These are phyloP conservation scores for Pempheris klunzingeri DNA, from an alignment of 2,797 vertebrate genomes.

Conservation along the genomic window DNA sequence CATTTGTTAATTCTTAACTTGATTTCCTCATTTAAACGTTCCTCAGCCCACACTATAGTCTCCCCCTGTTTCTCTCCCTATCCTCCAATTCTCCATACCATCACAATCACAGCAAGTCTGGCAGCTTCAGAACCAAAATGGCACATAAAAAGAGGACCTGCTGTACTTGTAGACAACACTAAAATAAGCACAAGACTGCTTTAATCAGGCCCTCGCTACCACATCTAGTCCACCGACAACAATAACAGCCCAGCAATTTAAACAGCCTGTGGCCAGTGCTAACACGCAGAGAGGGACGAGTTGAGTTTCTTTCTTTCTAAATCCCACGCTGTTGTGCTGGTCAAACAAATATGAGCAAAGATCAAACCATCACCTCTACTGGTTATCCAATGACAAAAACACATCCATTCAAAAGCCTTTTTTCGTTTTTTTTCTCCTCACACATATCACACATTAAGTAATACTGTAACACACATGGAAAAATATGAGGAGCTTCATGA, in stretches of 20 bases:
- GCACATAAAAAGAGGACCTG: conserved; percentile 41
- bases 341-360: conserved; percentile 60
- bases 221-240: conserved; percentile 70
- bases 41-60: conserved; percentile 20
- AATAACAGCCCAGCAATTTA: conserved; percentile 60
- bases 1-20: conserved; percentile 49
- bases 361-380: conserved; percentile 43
- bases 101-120: conserved; percentile 13
- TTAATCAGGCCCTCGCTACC: conserved; percentile 71
- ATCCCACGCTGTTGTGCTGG: conserved; percentile 34
- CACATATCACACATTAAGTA: too few species aligned
- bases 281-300: conserved; percentile 47
- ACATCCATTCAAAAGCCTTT: conserved; percentile 14
- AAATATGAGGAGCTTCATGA: background rate
- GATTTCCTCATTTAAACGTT: conserved; percentile 26
- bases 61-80: background rate
- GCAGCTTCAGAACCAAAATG: conserved; percentile 36
- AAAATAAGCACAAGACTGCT: conserved; percentile 65
- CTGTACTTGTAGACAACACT: conserved; percentile 51
- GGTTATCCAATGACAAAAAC: conserved; percentile 42
- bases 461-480: background rate
- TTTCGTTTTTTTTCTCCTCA: background rate
- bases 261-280: conserved; percentile 57
- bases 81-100: conserved; percentile 22
- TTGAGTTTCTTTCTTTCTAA: conserved; percentile 55